Base-by-base conservation (phyloP, 1,140 invertebrate genomes). In the Wasmannia auropunctata region DNA sequence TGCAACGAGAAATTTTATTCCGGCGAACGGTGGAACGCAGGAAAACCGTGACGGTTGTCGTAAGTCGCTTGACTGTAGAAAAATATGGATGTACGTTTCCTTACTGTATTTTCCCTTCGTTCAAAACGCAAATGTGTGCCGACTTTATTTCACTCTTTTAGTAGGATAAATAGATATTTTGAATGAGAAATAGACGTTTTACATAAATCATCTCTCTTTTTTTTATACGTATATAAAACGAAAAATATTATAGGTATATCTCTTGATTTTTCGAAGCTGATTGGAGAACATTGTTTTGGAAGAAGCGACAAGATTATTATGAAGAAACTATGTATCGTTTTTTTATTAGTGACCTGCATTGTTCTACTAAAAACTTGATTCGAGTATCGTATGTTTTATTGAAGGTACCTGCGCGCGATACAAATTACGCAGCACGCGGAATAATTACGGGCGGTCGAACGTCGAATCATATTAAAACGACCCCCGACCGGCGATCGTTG, bases 371-470 rank as follows among this genome's bases (percentile, higher is more conserved):
- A 72, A 83, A 72, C n/a, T 83, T 43, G 49, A 3, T 72, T 74
- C n/a, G 25, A 34, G 8, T 43, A 58, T 83, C 51, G 58, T 34
- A 31, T 43, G 79, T 81, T 43, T 81, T 22, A 72, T 72, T 54
- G 79, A 25, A 72, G 22, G 25, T 58, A 72, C 25, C 67, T 19
- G 65, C n/a, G 25, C 65, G 25, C 54, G 65, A 83, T 83, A 72
- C 79, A 83, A 83, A 72, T 83, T 83, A 83, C 79, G 46, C 75
- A 86, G 37, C 28, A 37, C 49, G 63, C 56, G 46, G 76, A 86
- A 86, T 86, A 86, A 86, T 86, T 86, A 86, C 84, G 62, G 56
- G 69, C 75, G 76, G 40, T 84, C 54, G 69, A 84, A 75, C 25
- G 40, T 40, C 46, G 72, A 77, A 85, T 85, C 56, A 69, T 86